Percentiles rank a stretch among this genome's conserved stretches.
phyloP scores from a whole-genome alignment of 2,113 vertebrate species.

The Agelaius phoeniceus region DNA sequence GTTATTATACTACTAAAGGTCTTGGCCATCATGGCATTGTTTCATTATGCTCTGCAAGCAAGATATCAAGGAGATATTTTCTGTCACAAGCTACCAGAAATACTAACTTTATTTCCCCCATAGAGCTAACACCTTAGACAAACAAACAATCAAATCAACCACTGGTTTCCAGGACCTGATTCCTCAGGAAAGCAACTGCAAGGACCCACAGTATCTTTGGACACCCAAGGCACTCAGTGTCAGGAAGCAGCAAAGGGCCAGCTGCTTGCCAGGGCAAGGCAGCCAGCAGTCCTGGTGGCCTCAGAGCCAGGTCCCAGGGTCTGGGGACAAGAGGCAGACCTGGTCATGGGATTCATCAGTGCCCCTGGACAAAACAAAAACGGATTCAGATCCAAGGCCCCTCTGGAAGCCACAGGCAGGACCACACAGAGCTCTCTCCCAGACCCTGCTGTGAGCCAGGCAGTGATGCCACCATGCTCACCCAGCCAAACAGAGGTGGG shows the following conservation, averaged over 20 bases:
- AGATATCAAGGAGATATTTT: neutral
- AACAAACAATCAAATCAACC: neutral
- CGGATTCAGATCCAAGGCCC: neutral
- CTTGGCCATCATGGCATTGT: neutral
- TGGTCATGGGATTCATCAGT: neutral
- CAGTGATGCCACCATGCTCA: neutral
- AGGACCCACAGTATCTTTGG: rapidly evolving
- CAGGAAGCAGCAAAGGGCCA: neutral
- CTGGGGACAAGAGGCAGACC: neutral
- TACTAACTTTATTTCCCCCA: neutral
- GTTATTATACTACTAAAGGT: neutral
- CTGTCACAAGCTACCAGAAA: neutral
- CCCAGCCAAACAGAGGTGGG: neutral
- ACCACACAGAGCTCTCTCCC: neutral
- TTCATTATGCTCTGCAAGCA: neutral
- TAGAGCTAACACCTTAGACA: neutral
- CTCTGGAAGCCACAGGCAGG: too few species aligned
- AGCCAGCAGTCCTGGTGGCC: neutral
- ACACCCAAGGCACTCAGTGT: rapidly evolving
- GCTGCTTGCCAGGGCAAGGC: neutral
- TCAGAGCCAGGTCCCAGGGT: neutral
- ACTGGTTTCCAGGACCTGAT: neutral
- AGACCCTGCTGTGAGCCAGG: neutral
- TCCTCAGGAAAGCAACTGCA: neutral
- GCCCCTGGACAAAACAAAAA: neutral